Evolutionary conservation across 2,113 vertebrate genomes (phyloP).

Genomic region (Nicator chloris): DNA sequence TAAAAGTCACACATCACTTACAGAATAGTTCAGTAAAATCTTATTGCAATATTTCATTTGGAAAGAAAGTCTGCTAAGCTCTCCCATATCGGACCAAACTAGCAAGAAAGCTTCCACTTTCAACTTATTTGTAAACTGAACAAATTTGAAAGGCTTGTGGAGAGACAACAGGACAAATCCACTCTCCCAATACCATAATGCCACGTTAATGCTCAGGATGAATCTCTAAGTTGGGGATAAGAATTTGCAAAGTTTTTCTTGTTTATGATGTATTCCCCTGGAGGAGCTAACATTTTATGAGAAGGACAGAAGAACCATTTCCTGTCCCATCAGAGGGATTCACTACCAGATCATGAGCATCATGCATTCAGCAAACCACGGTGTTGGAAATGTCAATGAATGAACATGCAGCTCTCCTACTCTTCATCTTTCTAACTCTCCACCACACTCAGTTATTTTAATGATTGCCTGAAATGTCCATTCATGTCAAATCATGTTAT

Average conservation of each 20-base stretch:
- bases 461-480: constrained; percentile 47
- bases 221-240: background rate
- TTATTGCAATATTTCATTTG: background rate
- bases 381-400: background rate
- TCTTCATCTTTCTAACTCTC: constrained; percentile 14
- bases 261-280: background rate
- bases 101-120: background rate
- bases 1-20: background rate
- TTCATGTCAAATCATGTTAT: constrained; percentile 50
- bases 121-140: background rate
- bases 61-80: background rate
- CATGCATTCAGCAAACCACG: background rate
- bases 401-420: background rate
- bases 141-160: background rate
- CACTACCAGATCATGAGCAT: background rate
- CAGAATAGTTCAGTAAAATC: background rate
- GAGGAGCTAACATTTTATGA: background rate
- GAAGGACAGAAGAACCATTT: background rate
- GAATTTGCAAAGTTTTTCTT: background rate
- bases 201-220: background rate
- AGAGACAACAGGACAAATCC: background rate
- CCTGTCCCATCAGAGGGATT: background rate
- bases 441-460: constrained; percentile 59
- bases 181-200: background rate
- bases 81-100: background rate